Evolutionary conservation across 2,797 vertebrate species (phyloP).

Genomic region (Cyclopterus lumpus): DNA sequence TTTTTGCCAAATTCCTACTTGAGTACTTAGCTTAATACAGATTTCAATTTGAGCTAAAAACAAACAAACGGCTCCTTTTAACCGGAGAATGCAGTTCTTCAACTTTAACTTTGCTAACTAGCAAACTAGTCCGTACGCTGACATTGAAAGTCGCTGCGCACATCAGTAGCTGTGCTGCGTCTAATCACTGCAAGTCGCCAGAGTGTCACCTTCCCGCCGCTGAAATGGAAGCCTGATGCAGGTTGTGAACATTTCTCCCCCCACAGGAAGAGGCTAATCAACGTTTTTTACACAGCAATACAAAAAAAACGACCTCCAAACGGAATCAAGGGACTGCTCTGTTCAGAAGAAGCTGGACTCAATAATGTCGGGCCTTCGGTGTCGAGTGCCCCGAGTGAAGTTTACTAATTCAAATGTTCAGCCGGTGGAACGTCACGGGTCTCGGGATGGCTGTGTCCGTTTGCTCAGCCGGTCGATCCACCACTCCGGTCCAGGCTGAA

Average conservation of each 20-base stretch:
- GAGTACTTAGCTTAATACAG: background rate
- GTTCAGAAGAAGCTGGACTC: background rate
- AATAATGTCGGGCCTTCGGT: background rate
- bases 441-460: background rate
- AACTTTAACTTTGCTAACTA: background rate
- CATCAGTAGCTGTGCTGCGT: conserved; percentile 7
- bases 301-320: conserved; percentile 1
- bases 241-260: background rate
- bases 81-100: background rate
- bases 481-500: background rate
- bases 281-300: background rate
- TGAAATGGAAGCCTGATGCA: background rate
- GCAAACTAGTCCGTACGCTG: background rate
- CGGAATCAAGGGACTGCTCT: background rate
- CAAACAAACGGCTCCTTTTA: conserved; percentile 7
- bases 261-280: background rate
- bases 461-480: background rate
- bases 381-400: background rate
- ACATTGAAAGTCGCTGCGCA: background rate
- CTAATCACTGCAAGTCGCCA: background rate
- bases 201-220: background rate
- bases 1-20: conserved; percentile 5
- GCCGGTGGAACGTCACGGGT: background rate
- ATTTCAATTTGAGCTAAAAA: background rate
- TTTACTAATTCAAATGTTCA: background rate